Evolutionary conservation across 2,888 invertebrate genomes (phyloP), one percentile per base, ranked within the genome.

Genomic region (Drosophila testacea): DNA sequence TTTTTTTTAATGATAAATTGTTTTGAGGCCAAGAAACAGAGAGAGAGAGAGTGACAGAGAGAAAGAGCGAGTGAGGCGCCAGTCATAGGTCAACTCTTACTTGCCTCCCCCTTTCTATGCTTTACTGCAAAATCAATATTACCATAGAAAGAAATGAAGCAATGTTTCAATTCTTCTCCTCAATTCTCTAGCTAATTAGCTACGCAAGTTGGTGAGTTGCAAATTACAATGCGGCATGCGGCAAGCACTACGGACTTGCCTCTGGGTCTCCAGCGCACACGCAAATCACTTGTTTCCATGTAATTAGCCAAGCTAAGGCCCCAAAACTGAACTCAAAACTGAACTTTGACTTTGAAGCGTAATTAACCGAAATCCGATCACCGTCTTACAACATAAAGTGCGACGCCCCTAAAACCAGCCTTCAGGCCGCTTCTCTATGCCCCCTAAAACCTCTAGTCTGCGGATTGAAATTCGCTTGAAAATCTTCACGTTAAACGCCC

Each of bases 351-450:
- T 81, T 69, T 71, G 57, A 56, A 77, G 79, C 66, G 79, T 90
- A 90, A 90, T 88, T 88, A 88, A 78, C 88, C 74, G 72, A 77
- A 77, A 87, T 74, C 87, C 74, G 84, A 88, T 88, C 88, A 73
- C 48, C 70, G 75, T 81, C 89, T 79, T 82, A 75, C 86, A 69
- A 68, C 75, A 73, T 38, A 11, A 44, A 59, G 44, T 39, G 57
- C 13, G 55, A 54, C 76, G 76, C 76, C 79, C 65, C 61, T 67
- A 36, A 27, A 59, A 7, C 30, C 69, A 64, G 75, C 61, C 72
- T 48, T 34, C 39, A 44, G 51, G 16, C 48, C 36, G 1, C 42
- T 22, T 27, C 10, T 16, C 27, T n/a, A 4, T 7, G 2, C 39
- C 30, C 48, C n/a, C 34, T 32, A 36, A 16, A 9, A 13, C 22